Percentiles rank a stretch among this genome's conserved stretches.
These are phyloP conservation scores for Vesta saturnalis DNA, from an alignment of 2,888 invertebrate species.

Conservation along the genomic window DNA sequence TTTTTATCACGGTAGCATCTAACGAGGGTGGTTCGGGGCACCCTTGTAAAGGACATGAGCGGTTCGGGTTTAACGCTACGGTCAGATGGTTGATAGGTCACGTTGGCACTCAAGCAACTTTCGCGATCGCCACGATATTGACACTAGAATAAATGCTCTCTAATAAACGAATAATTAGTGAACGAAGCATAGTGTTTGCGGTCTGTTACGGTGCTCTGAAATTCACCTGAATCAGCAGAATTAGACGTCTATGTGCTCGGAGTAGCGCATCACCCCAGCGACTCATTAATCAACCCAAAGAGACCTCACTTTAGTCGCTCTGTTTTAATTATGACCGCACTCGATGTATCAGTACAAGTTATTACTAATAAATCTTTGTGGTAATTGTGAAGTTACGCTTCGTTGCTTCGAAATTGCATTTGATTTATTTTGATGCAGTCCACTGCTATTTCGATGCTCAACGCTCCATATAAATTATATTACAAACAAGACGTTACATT, in stretches of 20 bases:
- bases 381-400: slow-evolving; percentile 55
- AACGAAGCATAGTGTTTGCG: slow-evolving; percentile 49
- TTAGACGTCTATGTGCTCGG: slow-evolving; percentile 51
- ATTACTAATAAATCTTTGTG: slow-evolving; percentile 56
- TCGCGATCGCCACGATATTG: slow-evolving; percentile 48
- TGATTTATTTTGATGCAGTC: slow-evolving; percentile 53
- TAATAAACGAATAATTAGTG: slow-evolving; percentile 52
- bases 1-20: slow-evolving; percentile 58
- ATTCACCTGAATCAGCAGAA: slow-evolving; percentile 56
- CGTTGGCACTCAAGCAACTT: slow-evolving; percentile 52
- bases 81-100: slow-evolving; percentile 61
- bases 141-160: slow-evolving; percentile 46
- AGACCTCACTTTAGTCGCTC: slow-evolving; percentile 47
- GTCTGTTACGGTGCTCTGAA: slow-evolving; percentile 49
- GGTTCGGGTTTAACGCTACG: slow-evolving; percentile 44
- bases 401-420: slow-evolving; percentile 55
- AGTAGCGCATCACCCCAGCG: slow-evolving; percentile 45
- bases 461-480: background rate
- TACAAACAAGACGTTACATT: background rate
- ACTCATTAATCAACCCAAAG: slow-evolving; percentile 55
- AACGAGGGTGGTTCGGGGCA: slow-evolving; percentile 51
- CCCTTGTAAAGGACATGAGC: slow-evolving; percentile 42
- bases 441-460: slow-evolving; percentile 27
- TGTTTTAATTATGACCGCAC: slow-evolving; percentile 54
- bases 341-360: slow-evolving; percentile 51